These are phyloP conservation scores for Lepidothrix coronata DNA, from an alignment of 2,113 vertebrate species.

Conservation along the genomic window DNA sequence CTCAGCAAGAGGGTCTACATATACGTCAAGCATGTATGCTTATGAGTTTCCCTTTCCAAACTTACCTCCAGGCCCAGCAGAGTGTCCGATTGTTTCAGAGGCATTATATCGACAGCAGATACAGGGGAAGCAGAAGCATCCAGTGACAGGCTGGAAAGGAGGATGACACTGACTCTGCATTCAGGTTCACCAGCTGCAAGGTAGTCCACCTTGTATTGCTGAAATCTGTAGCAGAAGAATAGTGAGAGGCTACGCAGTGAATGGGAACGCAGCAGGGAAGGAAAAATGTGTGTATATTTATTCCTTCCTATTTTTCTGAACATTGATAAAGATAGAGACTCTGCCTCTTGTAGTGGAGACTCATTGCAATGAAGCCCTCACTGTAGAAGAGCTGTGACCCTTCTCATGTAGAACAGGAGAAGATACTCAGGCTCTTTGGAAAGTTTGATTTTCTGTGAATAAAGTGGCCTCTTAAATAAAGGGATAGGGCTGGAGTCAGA, in stretches of 20 bases:
- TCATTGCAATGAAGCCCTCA: background rate
- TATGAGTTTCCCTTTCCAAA: background rate
- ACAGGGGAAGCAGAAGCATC: conserved; percentile 35
- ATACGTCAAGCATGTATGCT: rapidly evolving
- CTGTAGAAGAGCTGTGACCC: background rate
- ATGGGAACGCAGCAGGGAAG: background rate
- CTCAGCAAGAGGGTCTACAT: rapidly evolving
- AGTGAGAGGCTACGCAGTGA: background rate
- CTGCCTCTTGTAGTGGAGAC: background rate
- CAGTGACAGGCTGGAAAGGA: background rate
- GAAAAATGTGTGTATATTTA: background rate
- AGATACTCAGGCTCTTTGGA: background rate
- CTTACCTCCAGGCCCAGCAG: conserved; percentile 44
- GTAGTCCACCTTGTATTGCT: conserved; percentile 41
- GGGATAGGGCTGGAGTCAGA: background rate
- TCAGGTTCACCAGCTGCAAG: conserved; percentile 60
- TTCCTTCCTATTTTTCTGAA: background rate
- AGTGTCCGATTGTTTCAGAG: background rate
- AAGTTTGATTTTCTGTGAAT: background rate
- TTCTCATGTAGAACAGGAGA: background rate
- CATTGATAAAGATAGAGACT: background rate
- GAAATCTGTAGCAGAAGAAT: conserved; percentile 46
- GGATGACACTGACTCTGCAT: background rate
- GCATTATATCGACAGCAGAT: conserved; percentile 27
- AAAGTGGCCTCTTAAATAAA: background rate